Base-by-base conservation (phyloP, 2,797 vertebrate species). In the Pelochelys cantorii region DNA sequence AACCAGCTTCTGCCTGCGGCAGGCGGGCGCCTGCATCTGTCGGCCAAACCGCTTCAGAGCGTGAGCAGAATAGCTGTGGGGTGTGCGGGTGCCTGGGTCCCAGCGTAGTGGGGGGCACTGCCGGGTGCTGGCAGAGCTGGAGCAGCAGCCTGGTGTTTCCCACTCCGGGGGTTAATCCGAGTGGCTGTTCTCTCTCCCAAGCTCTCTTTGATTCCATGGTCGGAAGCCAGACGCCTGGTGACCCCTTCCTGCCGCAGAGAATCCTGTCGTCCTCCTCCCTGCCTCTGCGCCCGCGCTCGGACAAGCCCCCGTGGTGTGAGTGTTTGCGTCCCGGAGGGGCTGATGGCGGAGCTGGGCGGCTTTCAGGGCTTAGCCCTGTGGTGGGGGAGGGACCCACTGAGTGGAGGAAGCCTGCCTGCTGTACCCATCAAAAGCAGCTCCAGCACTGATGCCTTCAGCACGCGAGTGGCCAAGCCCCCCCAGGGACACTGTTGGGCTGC, bases 251-350 rank as follows among this genome's bases (percentile, higher is more conserved):
- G 94, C 99, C 99, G 31, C 99, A 99, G 96, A 98, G 97, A 81
- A 98, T 98, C 94, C 98, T 99, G 79, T 98, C 99, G 1, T 99
- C 98, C 2, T 97, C 98, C 1, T 97, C 97, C 31, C 81, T 98
- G 83, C 98, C 98, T 0, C 85, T 99, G 92, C 98, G 98, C 56
- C 99, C 98, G 93, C 99, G 98, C 42, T 98, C 98, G 1, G 99
- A 99, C 96, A 98, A 98, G 60, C 99, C 99, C 57, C 99, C 99
- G 1, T 99, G 99, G 99, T 99, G 99, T 99, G 98, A 99, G 99
- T 99, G 96, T 78, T 91, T 20, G 68, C 27, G 86, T 78, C 57
- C 89, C 48, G 78, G 84, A 14, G 23, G 2, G 2, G 17, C 17
- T 22, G 71, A 27, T 52, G 1, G 37, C 81, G 11, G 18, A 31